phyloP scores from a whole-genome alignment of 2,888 invertebrate genomes.

The Rapana venosa region DNA sequence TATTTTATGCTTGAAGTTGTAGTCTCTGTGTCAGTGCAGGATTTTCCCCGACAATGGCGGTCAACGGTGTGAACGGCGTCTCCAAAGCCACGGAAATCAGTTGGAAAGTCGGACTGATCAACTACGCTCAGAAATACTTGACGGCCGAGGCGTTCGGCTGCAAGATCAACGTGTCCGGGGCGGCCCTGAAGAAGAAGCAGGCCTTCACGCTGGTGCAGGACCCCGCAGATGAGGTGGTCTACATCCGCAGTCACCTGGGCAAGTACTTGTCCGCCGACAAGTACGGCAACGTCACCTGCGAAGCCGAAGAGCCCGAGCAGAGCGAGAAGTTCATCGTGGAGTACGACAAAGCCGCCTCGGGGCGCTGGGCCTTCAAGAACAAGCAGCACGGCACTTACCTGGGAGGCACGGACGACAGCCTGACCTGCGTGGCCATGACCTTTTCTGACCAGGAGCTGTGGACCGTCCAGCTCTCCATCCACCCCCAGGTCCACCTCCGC shows the following conservation, averaged over 20 bases:
- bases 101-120: conserved; percentile 96
- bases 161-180: conserved; percentile 97
- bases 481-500: conserved; percentile 95
- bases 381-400: conserved; percentile 91
- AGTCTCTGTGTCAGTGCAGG: background rate
- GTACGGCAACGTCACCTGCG: conserved; percentile 95
- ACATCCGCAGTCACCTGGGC: conserved; percentile 92
- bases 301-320: conserved; percentile 82
- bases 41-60: conserved; percentile 47
- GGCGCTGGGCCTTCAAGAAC: conserved; percentile 87
- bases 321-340: conserved; percentile 92
- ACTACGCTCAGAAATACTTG: conserved; percentile 90
- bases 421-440: conserved; percentile 91
- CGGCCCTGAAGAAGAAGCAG: conserved; percentile 94
- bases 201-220: conserved; percentile 91
- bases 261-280: conserved; percentile 93
- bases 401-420: conserved; percentile 93
- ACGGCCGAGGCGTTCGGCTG: conserved; percentile 98
- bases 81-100: conserved; percentile 53
- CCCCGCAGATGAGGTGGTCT: conserved; percentile 83
- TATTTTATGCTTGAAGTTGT: background rate
- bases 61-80: conserved; percentile 57
- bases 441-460: conserved; percentile 92
- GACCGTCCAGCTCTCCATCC: conserved; percentile 94
- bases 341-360: conserved; percentile 81